Percentiles rank a stretch among this genome's conserved stretches.
Conservation (phyloP, 1,140 invertebrate species). For the Calosoma granatense region DNA sequence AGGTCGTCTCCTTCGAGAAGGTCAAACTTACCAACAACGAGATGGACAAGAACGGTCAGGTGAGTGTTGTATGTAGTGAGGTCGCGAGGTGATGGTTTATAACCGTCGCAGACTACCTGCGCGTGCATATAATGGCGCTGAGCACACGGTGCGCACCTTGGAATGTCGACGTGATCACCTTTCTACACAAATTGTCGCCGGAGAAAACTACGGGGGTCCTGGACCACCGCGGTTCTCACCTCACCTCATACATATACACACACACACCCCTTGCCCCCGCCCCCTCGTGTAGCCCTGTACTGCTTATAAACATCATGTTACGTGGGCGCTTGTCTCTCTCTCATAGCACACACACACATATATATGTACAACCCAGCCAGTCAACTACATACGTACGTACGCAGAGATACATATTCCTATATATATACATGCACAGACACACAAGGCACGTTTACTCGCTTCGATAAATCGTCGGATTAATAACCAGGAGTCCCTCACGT, state of each 20-base stretch:
- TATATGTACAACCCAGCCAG: conserved; percentile 1
- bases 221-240: not conserved
- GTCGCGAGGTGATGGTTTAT: not conserved
- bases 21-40: conserved; percentile 99
- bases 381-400: not conserved
- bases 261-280: not conserved
- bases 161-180: conserved; percentile 7
- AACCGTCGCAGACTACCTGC: not conserved
- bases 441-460: not conserved
- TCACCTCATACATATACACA: not conserved
- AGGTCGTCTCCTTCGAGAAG: conserved; percentile 98
- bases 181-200: conserved; percentile 3
- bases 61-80: conserved; percentile 39
- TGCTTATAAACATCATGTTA: no score
- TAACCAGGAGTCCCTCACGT: not conserved
- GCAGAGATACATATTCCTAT: not conserved
- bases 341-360: not conserved
- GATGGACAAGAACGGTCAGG: conserved; percentile 97
- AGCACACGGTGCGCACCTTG: not conserved
- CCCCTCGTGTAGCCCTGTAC: not conserved
- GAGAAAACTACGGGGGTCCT: not conserved
- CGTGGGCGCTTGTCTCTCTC: no score
- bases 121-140: not conserved
- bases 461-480: not conserved
- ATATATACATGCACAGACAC: conserved; percentile 4